These are phyloP conservation scores for Drosophila neutralis DNA, from an alignment of 2,888 invertebrate species.

Conservation along the genomic window DNA sequence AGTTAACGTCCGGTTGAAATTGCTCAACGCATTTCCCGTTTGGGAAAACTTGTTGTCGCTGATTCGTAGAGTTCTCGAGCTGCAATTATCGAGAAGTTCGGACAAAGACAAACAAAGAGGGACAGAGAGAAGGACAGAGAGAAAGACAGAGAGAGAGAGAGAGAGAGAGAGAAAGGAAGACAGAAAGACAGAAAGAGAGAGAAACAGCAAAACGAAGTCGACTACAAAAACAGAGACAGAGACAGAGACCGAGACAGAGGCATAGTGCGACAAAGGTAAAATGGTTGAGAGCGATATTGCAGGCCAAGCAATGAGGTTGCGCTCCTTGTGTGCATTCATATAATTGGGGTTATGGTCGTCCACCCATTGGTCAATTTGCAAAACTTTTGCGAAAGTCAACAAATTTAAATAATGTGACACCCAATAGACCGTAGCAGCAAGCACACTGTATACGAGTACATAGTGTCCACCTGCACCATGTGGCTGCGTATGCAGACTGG, in stretches of 20 bases:
- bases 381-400: conserved; percentile 28
- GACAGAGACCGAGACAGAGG: background rate
- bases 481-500: conserved; percentile 30
- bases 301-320: conserved; percentile 46
- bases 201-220: background rate
- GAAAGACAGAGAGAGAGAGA: conserved; percentile 6
- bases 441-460: background rate
- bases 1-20: conserved; percentile 75
- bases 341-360: conserved; percentile 65
- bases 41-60: conserved; percentile 25
- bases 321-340: conserved; percentile 38
- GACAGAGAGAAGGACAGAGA: background rate
- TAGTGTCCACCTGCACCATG: conserved; percentile 11
- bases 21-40: conserved; percentile 67
- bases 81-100: conserved; percentile 76
- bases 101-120: conserved; percentile 12
- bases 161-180: background rate
- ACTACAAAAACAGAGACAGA: background rate
- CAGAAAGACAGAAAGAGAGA: background rate
- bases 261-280: background rate
- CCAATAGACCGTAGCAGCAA: conserved; percentile 1
- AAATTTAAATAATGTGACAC: conserved; percentile 21
- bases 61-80: conserved; percentile 49
- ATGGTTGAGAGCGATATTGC: background rate
- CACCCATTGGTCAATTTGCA: conserved; percentile 28